Evolutionary conservation across 2,113 vertebrate species (phyloP), one percentile per base, ranked within the genome.

Genomic region (Channa argus): DNA sequence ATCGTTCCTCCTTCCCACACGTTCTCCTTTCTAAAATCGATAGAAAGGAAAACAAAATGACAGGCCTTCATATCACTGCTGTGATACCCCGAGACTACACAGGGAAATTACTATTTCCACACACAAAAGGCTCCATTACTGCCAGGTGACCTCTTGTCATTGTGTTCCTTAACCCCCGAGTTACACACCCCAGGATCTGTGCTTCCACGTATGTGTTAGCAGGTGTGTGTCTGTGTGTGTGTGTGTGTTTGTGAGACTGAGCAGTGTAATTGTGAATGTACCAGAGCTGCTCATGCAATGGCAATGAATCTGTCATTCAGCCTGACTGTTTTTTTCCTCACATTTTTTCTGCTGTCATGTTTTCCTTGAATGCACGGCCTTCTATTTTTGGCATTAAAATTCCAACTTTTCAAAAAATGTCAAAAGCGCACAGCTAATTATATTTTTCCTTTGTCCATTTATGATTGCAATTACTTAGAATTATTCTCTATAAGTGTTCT

Each of bases 101-200:
- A 88, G 82, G 90, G 90, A 92, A 92, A 93, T 92, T 84, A 92
- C 90, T 89, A 92, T 94, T 94, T 91, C 90, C 85, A 82, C 76
- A 67, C 86, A 93, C 92, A 93, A 93, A 94, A 90, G 86, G 90
- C 88, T 93, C 91, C 90, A 93, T 94, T 94, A 93, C 89, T 80
- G 86, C 80, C 74, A 74, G 88, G 64, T 90, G 92, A 94, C 93
- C 92, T 82, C 79, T 54, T 51, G 9, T 84, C 87, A 90, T 92
- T 93, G 83, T 92, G 80, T 89, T 74, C 78, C 64, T 82, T 88
- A 83, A 92, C 89, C 92, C 71, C 47, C 3, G 65, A 84, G 79
- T 84, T 80, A 84, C 83, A 83, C 82, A 83, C 70, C 71, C 75
- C 76, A 65, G 74, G 66, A 83, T 83, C 39, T 47, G 49, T 10